These are phyloP conservation scores for Mustelus asterias DNA, from an alignment of 2,113 vertebrate species.

Conservation along the genomic window DNA sequence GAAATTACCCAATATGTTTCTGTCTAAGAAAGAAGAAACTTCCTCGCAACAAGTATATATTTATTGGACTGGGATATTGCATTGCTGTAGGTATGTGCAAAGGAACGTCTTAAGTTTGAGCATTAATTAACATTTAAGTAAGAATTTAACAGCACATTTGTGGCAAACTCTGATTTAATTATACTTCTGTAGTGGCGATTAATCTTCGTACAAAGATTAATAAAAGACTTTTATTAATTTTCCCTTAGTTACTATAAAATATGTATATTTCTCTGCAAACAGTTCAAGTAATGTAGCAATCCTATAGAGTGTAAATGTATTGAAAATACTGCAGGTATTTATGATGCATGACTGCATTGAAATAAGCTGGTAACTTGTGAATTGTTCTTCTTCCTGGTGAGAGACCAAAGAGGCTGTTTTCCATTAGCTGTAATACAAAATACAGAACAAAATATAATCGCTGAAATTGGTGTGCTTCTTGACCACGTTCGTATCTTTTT, in stretches of 20 bases:
- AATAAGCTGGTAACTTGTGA: background rate
- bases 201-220: background rate
- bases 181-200: background rate
- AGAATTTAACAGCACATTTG: background rate
- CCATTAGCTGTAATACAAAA: background rate
- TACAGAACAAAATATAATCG: background rate
- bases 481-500: background rate
- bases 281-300: background rate
- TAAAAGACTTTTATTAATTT: background rate
- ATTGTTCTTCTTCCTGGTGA: background rate
- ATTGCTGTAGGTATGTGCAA: background rate
- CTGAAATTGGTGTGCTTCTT: background rate
- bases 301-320: background rate
- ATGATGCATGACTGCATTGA: background rate
- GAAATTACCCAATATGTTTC: slow-evolving; percentile 8
- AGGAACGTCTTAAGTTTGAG: background rate
- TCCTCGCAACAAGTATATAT: background rate
- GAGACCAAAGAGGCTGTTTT: background rate
- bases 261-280: background rate
- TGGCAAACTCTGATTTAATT: background rate
- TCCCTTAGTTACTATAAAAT: background rate
- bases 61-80: background rate
- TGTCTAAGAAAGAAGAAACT: background rate
- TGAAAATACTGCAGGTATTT: background rate
- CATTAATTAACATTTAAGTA: background rate